Percentiles rank a stretch among this genome's conserved stretches.
phyloP scores from a whole-genome alignment of 2,888 invertebrate species.

The Crocallis elinguaria region DNA sequence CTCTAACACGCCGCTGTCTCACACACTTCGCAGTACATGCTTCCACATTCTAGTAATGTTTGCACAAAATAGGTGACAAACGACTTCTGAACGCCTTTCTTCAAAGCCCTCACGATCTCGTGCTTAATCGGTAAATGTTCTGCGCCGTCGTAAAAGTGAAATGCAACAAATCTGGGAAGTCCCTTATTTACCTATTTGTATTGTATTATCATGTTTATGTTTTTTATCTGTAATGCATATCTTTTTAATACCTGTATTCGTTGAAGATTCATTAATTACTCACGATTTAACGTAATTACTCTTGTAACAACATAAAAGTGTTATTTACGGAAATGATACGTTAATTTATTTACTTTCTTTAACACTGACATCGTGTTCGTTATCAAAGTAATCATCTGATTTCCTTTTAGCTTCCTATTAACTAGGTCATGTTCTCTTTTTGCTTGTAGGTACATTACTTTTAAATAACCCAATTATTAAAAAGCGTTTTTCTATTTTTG shows the following conservation, averaged over 20 bases:
- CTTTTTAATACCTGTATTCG: no score
- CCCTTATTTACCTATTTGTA: no score
- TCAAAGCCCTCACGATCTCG: constrained; percentile 57
- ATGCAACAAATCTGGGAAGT: constrained; percentile 32
- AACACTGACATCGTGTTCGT: not conserved
- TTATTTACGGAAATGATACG: no score
- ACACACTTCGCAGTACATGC: constrained; percentile 16
- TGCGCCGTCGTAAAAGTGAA: constrained; percentile 67
- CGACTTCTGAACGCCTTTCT: constrained; percentile 56
- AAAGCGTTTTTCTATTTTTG: constrained; percentile 8
- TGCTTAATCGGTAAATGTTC: constrained; percentile 61
- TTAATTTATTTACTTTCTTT: not conserved
- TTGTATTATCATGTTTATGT: no score
- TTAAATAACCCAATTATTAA: constrained; percentile 8
- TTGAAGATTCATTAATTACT: no score
- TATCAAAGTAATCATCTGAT: no score
- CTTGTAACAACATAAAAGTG: no score
- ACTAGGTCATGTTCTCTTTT: not conserved
- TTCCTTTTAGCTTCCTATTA: not conserved
- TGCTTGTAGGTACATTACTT: not conserved
- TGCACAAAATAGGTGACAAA: constrained; percentile 62
- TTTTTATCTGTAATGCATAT: no score
- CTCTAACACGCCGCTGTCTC: constrained; percentile 41
- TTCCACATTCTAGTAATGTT: constrained; percentile 56
- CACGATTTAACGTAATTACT: no score